Evolutionary conservation across 2,113 vertebrate species (phyloP).

Genomic region (Patagioenas fasciata): DNA sequence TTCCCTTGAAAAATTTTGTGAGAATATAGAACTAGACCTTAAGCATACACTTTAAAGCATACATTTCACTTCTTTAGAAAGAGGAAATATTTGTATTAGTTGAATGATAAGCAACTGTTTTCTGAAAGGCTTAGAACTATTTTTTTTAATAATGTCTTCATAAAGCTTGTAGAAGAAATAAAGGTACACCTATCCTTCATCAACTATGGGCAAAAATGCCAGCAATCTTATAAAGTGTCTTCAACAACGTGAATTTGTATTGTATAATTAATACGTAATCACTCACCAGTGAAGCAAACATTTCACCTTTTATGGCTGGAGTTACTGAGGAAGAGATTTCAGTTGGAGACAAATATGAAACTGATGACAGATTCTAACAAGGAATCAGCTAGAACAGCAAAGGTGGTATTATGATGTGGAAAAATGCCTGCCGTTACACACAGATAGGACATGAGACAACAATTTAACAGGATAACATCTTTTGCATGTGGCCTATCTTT

Average conservation of each 20-base stretch:
- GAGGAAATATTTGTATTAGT: background rate
- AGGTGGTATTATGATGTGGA: background rate
- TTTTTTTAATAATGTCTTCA: background rate
- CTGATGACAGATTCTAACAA: background rate
- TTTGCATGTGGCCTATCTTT: background rate
- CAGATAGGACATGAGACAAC: background rate
- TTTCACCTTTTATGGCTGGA: background rate
- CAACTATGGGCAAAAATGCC: background rate
- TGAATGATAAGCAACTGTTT: background rate
- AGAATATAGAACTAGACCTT: background rate
- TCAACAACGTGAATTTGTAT: background rate
- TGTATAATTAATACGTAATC: background rate
- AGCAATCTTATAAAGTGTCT: background rate
- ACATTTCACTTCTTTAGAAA: background rate
- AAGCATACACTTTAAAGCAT: background rate
- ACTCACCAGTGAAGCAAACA: background rate
- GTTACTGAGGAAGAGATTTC: background rate
- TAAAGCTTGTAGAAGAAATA: background rate
- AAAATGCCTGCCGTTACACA: background rate
- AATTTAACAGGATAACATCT: conserved; percentile 5
- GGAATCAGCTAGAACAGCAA: background rate
- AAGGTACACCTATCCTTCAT: background rate
- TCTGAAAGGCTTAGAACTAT: background rate
- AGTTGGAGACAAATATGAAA: background rate
- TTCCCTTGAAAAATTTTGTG: background rate